Evolutionary conservation across 2,888 invertebrate species (phyloP).

Genomic region (Ptychoptera contaminata): DNA sequence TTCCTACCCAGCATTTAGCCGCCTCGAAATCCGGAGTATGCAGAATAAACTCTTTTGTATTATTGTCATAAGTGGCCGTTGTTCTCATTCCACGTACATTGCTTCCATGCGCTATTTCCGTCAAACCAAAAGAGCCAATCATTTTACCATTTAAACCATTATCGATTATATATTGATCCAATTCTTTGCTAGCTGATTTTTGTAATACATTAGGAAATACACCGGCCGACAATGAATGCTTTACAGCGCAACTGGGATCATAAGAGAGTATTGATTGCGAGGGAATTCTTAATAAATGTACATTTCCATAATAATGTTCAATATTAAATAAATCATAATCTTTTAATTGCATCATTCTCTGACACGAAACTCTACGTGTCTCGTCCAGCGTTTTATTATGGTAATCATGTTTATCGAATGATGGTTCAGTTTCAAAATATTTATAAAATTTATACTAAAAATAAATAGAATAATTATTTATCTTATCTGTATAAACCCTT

Average conservation of each 20-base stretch:
- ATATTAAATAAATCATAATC: not conserved
- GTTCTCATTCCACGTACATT: conserved; percentile 81
- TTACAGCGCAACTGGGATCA: conserved; percentile 47
- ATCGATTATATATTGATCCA: conserved; percentile 35
- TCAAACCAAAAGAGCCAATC: conserved; percentile 65
- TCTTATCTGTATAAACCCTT: not conserved
- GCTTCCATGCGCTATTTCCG: conserved; percentile 82
- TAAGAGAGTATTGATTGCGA: conserved; percentile 40
- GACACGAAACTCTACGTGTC: too few species aligned
- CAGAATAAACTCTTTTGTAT: conserved; percentile 54
- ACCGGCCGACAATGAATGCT: conserved; percentile 46
- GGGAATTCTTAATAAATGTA: conserved; percentile 18
- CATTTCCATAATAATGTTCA: not conserved
- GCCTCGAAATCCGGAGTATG: conserved; percentile 64
- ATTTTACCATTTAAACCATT: conserved; percentile 29
- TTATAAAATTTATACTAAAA: conserved; percentile 39
- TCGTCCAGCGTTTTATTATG: too few species aligned
- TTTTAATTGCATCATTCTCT: too few species aligned
- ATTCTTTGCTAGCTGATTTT: conserved; percentile 47
- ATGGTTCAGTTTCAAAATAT: conserved; percentile 31
- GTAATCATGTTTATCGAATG: too few species aligned
- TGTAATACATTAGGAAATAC: conserved; percentile 50
- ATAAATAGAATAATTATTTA: not conserved
- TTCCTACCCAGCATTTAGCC: conserved; percentile 74
- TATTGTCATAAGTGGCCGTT: conserved; percentile 62